These are phyloP conservation scores for Bombus terrestris DNA, from an alignment of 1,140 invertebrate species.

Conservation along the genomic window DNA sequence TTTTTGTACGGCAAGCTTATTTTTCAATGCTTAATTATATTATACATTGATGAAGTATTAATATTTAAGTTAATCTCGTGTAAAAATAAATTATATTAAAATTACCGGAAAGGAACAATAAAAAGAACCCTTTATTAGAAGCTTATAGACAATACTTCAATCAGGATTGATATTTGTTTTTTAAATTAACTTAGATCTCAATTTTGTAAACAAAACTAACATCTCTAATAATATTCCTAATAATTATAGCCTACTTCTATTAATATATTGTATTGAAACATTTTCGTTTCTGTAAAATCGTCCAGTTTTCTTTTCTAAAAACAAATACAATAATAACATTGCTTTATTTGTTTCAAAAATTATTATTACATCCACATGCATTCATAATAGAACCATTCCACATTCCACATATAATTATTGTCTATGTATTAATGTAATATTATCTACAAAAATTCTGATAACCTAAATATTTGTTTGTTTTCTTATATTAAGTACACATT, in stretches of 20 bases:
- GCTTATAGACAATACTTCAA: constrained; percentile 21
- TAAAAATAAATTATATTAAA: constrained; percentile 67
- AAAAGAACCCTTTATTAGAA: constrained; percentile 58
- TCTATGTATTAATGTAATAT: constrained; percentile 62
- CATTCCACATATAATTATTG: constrained; percentile 69
- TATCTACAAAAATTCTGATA: constrained; percentile 49
- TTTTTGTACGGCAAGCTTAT: not conserved
- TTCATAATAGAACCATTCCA: constrained; percentile 52
- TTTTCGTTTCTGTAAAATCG: constrained; percentile 24
- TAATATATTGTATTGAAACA: constrained; percentile 17
- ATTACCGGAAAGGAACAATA: constrained; percentile 59
- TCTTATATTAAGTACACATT: not conserved
- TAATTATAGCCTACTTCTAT: not conserved
- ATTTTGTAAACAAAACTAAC: not conserved
- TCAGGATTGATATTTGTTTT: not conserved
- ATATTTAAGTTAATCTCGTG: constrained; percentile 50
- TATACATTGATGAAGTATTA: constrained; percentile 59
- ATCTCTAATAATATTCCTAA: constrained; percentile 9
- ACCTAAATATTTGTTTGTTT: constrained; percentile 25
- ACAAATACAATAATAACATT: constrained; percentile 36
- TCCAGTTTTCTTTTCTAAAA: constrained; percentile 45
- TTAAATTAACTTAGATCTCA: not conserved
- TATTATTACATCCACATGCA: constrained; percentile 32
- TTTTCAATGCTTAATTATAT: not conserved
- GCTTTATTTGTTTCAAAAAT: constrained; percentile 40